Evolutionary conservation across 2,113 vertebrate species (phyloP).

Genomic region (Gopherus flavomarginatus): DNA sequence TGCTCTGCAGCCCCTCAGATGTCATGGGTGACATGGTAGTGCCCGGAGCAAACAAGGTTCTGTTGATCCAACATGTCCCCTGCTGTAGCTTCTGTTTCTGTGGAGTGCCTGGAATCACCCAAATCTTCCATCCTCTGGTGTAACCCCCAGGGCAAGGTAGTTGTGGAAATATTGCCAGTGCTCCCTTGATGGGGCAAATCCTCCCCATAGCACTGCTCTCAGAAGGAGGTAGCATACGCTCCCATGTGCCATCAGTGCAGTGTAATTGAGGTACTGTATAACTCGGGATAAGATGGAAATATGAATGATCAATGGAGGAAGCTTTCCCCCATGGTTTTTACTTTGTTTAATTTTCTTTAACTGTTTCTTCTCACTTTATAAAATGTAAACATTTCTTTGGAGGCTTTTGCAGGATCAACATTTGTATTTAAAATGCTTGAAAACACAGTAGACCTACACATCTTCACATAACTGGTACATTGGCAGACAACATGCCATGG

Average conservation of each 20-base stretch:
- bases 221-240: background rate
- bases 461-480: conserved; percentile 59
- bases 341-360: background rate
- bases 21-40: background rate
- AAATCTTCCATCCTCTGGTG: background rate
- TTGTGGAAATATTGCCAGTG: background rate
- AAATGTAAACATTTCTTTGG: background rate
- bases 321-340: background rate
- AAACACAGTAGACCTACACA: conserved; percentile 41
- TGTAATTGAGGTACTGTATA: background rate
- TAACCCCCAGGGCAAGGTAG: background rate
- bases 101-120: background rate
- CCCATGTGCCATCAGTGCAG: background rate
- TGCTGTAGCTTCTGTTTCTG: background rate
- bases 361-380: background rate
- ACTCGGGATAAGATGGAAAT: background rate
- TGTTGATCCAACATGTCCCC: background rate
- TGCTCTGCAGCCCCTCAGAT: background rate
- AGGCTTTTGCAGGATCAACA: background rate
- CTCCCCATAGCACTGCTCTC: background rate
- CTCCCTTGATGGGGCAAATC: background rate
- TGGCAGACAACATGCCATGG: conserved; percentile 40
- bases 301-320: background rate
- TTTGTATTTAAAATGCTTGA: background rate
- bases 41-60: background rate